Conservation (phyloP, 1,140 invertebrate genomes). For the Oedothorax gibbosus region DNA sequence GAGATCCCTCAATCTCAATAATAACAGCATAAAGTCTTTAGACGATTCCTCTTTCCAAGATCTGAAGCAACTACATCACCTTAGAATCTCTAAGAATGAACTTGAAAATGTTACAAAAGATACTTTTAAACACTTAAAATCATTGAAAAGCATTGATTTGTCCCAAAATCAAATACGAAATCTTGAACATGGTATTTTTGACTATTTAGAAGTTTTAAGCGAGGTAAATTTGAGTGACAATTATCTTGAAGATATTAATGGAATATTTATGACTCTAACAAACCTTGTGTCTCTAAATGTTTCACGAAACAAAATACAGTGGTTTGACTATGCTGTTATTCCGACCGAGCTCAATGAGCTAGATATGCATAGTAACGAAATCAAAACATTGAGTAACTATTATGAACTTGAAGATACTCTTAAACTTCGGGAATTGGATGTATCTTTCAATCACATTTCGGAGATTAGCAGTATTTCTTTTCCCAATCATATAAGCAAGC, state of each 20-base stretch:
- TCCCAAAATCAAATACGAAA: conserved; percentile 88
- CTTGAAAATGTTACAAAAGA: conserved; percentile 75
- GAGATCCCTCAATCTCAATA: conserved; percentile 82
- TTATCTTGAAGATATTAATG: conserved; percentile 83
- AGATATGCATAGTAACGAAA: conserved; percentile 89
- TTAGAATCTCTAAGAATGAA: conserved; percentile 84
- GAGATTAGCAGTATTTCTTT: conserved; percentile 79
- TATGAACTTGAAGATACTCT: conserved; percentile 79
- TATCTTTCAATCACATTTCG: conserved; percentile 83
- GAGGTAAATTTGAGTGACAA: conserved; percentile 89
- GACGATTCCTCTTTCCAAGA: conserved; percentile 45
- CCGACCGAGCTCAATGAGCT: conserved; percentile 85
- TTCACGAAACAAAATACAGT: conserved; percentile 87
- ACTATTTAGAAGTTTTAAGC: conserved; percentile 81
- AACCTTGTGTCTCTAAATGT: conserved; percentile 89
- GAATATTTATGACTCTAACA: conserved; percentile 84
- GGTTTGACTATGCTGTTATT: conserved; percentile 90
- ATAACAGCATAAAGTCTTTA: conserved; percentile 79
- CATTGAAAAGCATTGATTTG: conserved; percentile 85
- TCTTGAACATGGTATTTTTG: conserved; percentile 85
- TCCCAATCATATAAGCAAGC: conserved; percentile 80
- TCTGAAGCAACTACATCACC: conserved; percentile 83
- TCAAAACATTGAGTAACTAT: conserved; percentile 86
- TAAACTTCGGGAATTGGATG: conserved; percentile 74
- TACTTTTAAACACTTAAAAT: conserved; percentile 83